Conservation (phyloP, 2,888 invertebrate genomes). For the Meloe dianella region DNA sequence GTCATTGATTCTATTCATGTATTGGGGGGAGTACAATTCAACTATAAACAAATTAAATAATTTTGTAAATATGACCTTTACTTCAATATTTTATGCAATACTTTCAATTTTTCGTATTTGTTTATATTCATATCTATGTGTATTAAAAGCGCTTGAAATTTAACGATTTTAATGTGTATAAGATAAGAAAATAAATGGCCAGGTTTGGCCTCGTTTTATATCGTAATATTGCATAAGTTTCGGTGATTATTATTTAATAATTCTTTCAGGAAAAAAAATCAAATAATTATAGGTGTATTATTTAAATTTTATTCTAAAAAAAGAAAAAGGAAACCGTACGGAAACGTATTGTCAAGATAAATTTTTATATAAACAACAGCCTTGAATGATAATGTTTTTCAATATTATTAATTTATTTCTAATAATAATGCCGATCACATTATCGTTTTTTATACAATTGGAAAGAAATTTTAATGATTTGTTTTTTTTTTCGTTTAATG, state of each 20-base stretch:
- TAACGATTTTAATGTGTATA: not conserved
- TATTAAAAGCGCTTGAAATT: not conserved
- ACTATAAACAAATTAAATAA: slow-evolving; percentile 6
- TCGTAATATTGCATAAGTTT: slow-evolving; percentile 3
- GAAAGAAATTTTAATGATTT: not conserved
- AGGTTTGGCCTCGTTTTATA: not conserved
- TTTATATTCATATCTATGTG: not conserved
- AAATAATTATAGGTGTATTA: slow-evolving; percentile 6
- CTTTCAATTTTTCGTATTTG: not conserved
- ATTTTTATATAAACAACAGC: not conserved
- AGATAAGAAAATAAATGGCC: not conserved
- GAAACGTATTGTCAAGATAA: slow-evolving; percentile 1
- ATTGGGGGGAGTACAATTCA: not conserved
- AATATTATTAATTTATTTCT: not conserved
- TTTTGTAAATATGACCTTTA: slow-evolving; percentile 7
- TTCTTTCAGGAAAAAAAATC: too few species aligned
- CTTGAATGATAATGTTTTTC: slow-evolving; percentile 3
- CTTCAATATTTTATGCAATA: not conserved
- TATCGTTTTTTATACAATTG: not conserved
- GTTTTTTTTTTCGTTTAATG: too few species aligned
- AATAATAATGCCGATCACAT: not conserved
- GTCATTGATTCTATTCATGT: not conserved
- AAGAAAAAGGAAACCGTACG: not conserved
- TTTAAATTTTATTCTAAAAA: slow-evolving; percentile 3
- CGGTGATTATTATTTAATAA: slow-evolving; percentile 1